A percentile compares a stretch with the other conserved stretches of the same genome.
These are phyloP conservation scores for Melitaea cinxia DNA, from an alignment of 1,140 invertebrate genomes.

Conservation along the genomic window DNA sequence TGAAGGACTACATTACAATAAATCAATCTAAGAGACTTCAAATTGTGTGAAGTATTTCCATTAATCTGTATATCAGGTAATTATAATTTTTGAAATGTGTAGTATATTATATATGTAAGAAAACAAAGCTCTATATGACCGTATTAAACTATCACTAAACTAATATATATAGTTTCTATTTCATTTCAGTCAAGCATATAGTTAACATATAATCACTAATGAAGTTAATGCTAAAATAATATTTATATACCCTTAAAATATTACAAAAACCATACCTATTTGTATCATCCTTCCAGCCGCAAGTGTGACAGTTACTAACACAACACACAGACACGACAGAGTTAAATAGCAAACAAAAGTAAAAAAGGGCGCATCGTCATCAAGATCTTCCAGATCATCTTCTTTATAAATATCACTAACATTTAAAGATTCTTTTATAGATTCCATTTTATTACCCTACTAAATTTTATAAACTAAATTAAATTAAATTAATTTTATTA, in stretches of 20 bases:
- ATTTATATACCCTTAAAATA: neutral
- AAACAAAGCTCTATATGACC: no score
- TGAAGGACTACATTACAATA: no score
- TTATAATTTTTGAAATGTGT: no score
- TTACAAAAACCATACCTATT: slow-evolving; percentile 32
- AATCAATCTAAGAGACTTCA: no score
- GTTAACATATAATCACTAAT: neutral
- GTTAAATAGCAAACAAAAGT: slow-evolving; percentile 37
- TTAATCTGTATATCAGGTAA: no score
- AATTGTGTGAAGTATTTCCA: no score
- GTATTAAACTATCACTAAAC: no score
- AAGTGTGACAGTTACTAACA: slow-evolving; percentile 24
- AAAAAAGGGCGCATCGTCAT: neutral
- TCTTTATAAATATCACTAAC: neutral
- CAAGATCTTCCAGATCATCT: neutral
- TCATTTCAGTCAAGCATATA: no score
- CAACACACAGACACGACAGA: slow-evolving; percentile 32
- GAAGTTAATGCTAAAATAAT: neutral
- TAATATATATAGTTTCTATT: no score
- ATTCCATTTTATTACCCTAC: slow-evolving; percentile 23
- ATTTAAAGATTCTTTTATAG: slow-evolving; percentile 13
- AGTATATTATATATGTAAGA: no score
- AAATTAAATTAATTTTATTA: neutral
- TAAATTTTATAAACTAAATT: neutral
- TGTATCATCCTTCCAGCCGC: slow-evolving; percentile 25